These are phyloP conservation scores for Netelia melanura DNA, from an alignment of 2,888 invertebrate species.

Conservation along the genomic window DNA sequence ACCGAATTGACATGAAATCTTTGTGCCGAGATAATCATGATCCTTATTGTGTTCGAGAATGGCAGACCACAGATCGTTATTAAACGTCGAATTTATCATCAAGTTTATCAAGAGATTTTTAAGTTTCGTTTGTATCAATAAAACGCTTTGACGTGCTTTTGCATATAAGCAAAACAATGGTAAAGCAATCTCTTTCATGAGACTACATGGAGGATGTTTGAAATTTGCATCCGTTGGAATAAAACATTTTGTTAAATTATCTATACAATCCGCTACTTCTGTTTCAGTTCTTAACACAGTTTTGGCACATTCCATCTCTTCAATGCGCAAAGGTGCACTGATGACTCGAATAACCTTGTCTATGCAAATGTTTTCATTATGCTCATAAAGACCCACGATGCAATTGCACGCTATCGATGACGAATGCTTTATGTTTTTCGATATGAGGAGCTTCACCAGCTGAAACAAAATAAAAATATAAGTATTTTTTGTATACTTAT, in stretches of 20 bases:
- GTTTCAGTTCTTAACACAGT: conserved; percentile 74
- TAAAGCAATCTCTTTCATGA: conserved; percentile 76
- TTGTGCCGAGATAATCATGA: conserved; percentile 77
- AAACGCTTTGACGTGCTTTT: conserved; percentile 75
- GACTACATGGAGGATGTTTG: conserved; percentile 78
- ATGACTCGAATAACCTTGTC: conserved; percentile 83
- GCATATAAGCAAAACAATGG: conserved; percentile 80
- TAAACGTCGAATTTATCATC: conserved; percentile 70
- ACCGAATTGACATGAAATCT: conserved; percentile 76
- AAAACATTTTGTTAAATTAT: conserved; percentile 82
- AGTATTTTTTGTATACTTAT: conserved; percentile 2
- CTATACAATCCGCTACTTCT: conserved; percentile 80
- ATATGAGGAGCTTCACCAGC: conserved; percentile 85
- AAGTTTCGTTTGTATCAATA: conserved; percentile 73
- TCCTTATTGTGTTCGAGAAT: conserved; percentile 74
- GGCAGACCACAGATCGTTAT: conserved; percentile 74
- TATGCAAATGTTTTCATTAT: conserved; percentile 84
- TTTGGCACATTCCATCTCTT: not conserved
- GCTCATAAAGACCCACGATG: conserved; percentile 86
- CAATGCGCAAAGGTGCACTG: conserved; percentile 77
- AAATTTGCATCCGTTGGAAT: conserved; percentile 79
- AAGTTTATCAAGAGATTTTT: conserved; percentile 75
- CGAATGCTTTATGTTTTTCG: conserved; percentile 84
- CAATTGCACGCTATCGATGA: conserved; percentile 86
- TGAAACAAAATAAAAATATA: conserved; percentile 81